Percentiles rank a stretch among this genome's conserved stretches.
These are phyloP conservation scores for Scomber scombrus DNA, from an alignment of 2,113 vertebrate genomes.

Conservation along the genomic window DNA sequence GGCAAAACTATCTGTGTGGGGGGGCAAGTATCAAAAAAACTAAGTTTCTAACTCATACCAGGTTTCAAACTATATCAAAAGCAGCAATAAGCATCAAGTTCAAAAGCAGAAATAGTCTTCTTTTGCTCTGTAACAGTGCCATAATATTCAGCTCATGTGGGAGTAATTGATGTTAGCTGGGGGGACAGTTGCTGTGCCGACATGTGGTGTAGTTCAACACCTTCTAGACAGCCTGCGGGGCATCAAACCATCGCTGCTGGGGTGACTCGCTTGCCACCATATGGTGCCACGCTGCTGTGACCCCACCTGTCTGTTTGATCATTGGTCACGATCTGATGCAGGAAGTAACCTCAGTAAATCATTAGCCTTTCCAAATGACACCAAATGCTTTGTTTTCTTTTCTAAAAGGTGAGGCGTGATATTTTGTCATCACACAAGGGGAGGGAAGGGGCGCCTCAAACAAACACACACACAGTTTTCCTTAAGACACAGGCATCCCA, in stretches of 20 bases:
- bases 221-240: constrained; percentile 60
- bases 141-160: constrained; percentile 25
- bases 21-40: too few relatives aligned
- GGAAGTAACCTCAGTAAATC: neutral
- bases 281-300: constrained; percentile 47
- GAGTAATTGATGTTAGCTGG: constrained; percentile 50
- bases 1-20: too few relatives aligned
- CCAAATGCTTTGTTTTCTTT: constrained; percentile 30
- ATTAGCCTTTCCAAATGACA: neutral
- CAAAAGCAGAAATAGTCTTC: constrained; percentile 7
- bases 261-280: constrained; percentile 43
- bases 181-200: constrained; percentile 60
- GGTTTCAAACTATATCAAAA: too few relatives aligned
- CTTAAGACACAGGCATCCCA: constrained; percentile 37
- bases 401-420: constrained; percentile 61
- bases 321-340: neutral
- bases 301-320: constrained; percentile 54
- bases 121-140: neutral
- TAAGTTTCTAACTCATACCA: too few relatives aligned
- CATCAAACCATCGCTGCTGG: constrained; percentile 52
- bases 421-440: constrained; percentile 54
- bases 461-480: constrained; percentile 30
- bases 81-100: constrained; percentile 2
- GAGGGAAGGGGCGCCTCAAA: constrained; percentile 16
- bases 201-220: constrained; percentile 57